Conservation (phyloP, 1,140 invertebrate genomes). For the Bombus pascuorum region DNA sequence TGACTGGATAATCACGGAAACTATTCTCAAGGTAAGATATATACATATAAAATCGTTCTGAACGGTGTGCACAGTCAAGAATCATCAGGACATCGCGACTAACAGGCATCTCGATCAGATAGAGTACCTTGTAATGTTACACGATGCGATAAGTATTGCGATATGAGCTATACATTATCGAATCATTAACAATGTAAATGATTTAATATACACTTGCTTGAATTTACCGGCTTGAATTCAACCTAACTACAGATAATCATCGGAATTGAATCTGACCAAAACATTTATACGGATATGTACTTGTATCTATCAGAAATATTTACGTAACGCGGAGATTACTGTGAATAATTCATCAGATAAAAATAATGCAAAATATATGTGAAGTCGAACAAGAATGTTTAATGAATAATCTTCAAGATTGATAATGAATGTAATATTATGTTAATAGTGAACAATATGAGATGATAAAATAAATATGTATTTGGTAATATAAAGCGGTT, state of each 20-base stretch:
- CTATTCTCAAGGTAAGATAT: neutral
- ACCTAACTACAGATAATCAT: neutral
- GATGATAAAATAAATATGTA: neutral
- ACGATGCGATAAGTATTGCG: conserved; percentile 2
- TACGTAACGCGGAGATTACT: neutral
- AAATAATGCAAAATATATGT: neutral
- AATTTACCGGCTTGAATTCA: conserved; percentile 7
- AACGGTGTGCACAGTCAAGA: neutral
- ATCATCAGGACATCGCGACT: neutral
- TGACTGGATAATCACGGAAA: neutral
- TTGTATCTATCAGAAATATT: neutral
- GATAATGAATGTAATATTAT: neutral
- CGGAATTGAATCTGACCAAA: neutral
- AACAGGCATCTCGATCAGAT: neutral
- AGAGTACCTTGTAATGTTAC: neutral
- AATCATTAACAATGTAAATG: conserved; percentile 32
- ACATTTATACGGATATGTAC: neutral
- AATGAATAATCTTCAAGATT: neutral
- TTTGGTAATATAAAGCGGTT: neutral
- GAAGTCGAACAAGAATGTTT: neutral
- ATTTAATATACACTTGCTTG: neutral
- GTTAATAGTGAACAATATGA: neutral
- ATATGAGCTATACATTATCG: conserved; percentile 5
- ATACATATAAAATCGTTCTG: neutral
- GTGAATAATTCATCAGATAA: neutral